These are phyloP conservation scores for Aphis gossypii DNA, from an alignment of 1,140 invertebrate genomes.

Conservation along the genomic window DNA sequence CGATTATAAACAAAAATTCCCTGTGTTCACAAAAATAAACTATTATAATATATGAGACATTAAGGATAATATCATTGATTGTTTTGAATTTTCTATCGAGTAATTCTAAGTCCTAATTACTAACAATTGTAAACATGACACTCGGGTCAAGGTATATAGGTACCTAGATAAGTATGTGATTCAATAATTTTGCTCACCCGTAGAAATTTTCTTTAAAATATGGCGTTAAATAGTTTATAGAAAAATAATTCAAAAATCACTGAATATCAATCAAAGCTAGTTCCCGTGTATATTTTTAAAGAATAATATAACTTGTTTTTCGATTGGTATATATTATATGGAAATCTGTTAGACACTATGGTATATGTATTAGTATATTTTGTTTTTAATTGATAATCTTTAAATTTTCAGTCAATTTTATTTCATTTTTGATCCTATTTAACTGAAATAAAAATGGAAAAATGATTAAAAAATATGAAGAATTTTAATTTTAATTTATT, in stretches of 20 bases:
- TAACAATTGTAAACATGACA: background rate
- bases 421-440: background rate
- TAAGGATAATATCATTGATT: slow-evolving; percentile 10
- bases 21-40: background rate
- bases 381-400: background rate
- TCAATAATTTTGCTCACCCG: background rate
- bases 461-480: background rate
- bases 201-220: background rate
- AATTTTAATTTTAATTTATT: background rate
- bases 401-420: background rate
- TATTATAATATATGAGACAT: background rate
- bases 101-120: background rate
- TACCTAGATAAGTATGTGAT: background rate
- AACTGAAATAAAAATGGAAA: background rate
- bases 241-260: background rate
- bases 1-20: background rate
- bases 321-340: background rate
- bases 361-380: background rate
- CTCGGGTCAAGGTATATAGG: background rate
- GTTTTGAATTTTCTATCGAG: background rate
- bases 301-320: background rate
- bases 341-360: background rate
- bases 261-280: background rate
- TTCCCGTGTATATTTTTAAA: background rate
- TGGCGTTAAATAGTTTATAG: background rate